Conservation (phyloP, 2,888 invertebrate genomes). For the Athrips mouffetella region DNA sequence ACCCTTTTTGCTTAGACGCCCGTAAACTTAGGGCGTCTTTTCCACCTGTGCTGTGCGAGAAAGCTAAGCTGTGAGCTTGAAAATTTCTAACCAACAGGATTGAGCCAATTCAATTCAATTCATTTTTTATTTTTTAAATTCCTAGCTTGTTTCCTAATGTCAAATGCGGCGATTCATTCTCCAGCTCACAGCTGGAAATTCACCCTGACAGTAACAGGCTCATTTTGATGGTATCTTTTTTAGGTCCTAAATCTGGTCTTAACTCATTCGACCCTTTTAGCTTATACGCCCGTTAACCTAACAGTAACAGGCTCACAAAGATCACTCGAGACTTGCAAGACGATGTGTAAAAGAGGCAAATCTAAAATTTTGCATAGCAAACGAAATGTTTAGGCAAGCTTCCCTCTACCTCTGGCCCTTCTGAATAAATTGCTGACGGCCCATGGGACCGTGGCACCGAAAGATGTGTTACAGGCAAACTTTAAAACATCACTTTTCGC, state of each 20-base stretch:
- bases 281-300: not conserved
- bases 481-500: not conserved
- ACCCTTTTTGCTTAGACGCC: too few species aligned
- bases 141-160: too few species aligned
- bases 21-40: too few species aligned
- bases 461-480: conserved; percentile 1
- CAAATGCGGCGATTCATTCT: too few species aligned
- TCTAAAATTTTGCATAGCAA: conserved; percentile 30
- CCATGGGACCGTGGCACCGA: conserved; percentile 3
- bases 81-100: too few species aligned
- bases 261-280: not conserved
- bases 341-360: conserved; percentile 24
- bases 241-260: too few species aligned
- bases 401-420: not conserved
- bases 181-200: not conserved
- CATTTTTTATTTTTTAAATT: too few species aligned
- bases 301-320: conserved; percentile 6
- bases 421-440: conserved; percentile 3
- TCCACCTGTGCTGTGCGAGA: too few species aligned
- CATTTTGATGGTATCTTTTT: too few species aligned
- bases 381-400: conserved; percentile 27
- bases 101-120: too few species aligned
- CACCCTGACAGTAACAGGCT: too few species aligned
- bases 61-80: too few species aligned
- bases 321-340: conserved; percentile 4